Evolutionary conservation across 2,113 vertebrate genomes (phyloP), one percentile per base, ranked within the genome.

Genomic region (Caretta caretta): DNA sequence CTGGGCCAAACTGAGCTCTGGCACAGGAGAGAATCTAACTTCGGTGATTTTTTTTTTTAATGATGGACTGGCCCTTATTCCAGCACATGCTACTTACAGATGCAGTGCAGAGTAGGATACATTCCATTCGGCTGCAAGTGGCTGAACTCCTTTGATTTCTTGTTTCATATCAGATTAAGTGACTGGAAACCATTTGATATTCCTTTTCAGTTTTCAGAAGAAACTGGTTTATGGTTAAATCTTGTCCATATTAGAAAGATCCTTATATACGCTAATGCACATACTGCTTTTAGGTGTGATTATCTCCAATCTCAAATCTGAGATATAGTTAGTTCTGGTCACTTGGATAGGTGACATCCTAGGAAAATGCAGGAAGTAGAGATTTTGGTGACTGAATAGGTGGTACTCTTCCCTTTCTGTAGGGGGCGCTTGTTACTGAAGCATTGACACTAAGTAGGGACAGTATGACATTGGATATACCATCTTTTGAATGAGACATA

Each of bases 361-460:
- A 94, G 86, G 57, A 94, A 94, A 96, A 93, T 94, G 90, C 78
- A 92, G 94, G 80, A 95, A 94, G 89, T 95, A 92, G 94, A 93
- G 95, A 94, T 97, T 96, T 83, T 65, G 88, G 89, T 91, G 86
- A 95, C 93, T 96, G 88, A 96, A 83, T 83, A 91, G 89, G 87
- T 94, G 95, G 92, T 90, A 96, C 62, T 96, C 93, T 93, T 97
- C 97, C 96, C 95, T 91, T 97, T 94, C 97, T 96, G 96, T 97
- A 97, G 95, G 96, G 96, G 95, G 96, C 96, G 92, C 93, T 97
- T 96, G 90, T 84, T 95, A 93, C 92, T 93, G 96, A 96, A 97
- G 89, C n/a, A 75, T 10, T 94, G 96, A 97, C 93, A 95, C 90
- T 90, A 96, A 92, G 65, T 27, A 84, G 86, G 84, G 86, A 96